Base-by-base conservation (phyloP, 1,140 invertebrate genomes). In the Anagrus nilaparvatae region DNA sequence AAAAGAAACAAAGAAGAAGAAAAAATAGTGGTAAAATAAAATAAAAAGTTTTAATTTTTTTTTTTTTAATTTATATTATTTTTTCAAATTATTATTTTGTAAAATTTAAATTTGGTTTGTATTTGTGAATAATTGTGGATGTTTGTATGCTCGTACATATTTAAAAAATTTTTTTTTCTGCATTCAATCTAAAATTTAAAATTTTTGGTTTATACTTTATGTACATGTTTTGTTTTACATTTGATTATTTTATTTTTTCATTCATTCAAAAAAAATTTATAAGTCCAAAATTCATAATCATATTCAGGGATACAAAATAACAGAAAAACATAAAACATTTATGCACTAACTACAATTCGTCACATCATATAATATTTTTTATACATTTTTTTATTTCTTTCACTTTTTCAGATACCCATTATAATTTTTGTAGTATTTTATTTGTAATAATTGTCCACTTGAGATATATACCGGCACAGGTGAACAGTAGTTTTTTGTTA, bases 1-100 rank as follows among this genome's bases (percentile, higher is more conserved):
- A 79, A 80, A 55, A 66, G 78, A 47, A 72, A 52, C 32, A 71
- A 71, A 50, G 71, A 72, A 28, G 75, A 78, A 44, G 70, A 75
- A 46, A 67, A 73, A 1, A 74, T 79, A 32, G 72, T 69, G 43
- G 77, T 79, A 68, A 75, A 72, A 67, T 23, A 5, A 41, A 18
- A 14, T 35, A 35, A 40, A 32, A 27, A 16, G 4, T 19, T 21
- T 39, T 37, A 31, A 19, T 47, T 46, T 43, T 41, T 47, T 19
- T 64, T 58, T 28, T 35, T 47, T 39, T 31, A 38, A 8, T 35
- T 39, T 33, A 46, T 38, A 38, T 29, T 42, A 29, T 25, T 40
- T 38, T 12, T 29, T 28, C 18, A 14, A 18, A 20, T 31, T 34
- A 3, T 18, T 32, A 13, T 39, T 40, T 19, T 34, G 27, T 31